Base-by-base conservation (phyloP, 2,797 vertebrate species). In the Sebastiscus albofasciatus region DNA sequence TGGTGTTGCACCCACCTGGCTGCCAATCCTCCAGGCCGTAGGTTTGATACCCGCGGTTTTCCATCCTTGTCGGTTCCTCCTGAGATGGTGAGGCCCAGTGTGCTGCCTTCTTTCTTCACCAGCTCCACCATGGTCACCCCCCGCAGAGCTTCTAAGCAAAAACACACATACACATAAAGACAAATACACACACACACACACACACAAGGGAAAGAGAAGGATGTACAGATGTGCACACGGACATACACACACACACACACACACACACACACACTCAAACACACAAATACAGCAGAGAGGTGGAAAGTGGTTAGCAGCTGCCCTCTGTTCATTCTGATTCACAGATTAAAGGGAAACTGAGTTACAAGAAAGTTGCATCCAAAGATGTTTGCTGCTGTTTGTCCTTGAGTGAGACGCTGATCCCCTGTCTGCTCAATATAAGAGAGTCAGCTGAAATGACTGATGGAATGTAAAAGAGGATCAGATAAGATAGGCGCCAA, bases 31-130 rank as follows among this genome's bases (percentile, higher is more conserved):
- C 98, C 98, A 0, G 97, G 97, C 26, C 98, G 95, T 55, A 99
- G 93, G 92, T 98, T 99, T 12, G 98, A 99, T 66, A 99, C 98
- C 54, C 98, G 94, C 7, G 98, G 98, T 81, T 97, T 99, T 34
- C 98, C 98, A 1, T 99, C 98, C 90, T 99, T 99, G 95, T 99
- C 98, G 0, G 98, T 99, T 46, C 98, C 98, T 10, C 98, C 98
- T 0, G 98, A 99, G 92, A 99, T 97, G 72, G 98, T 99, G 81
- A 99, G 96, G 34, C 98, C 98, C 0, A 99, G 94, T 0, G 98
- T 98, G 93, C 97, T 98, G 84, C 98, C 98, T 74, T 99, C 98
- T 66, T 97, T 99, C 94, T 99, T 99, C 77, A 97, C 96, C 92
- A 99, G 95, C 94, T 99, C 98, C 93, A 99, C 98, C 7, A 98